phyloP scores from a whole-genome alignment of 2,888 invertebrate genomes.

The Microplitis deprimator region DNA sequence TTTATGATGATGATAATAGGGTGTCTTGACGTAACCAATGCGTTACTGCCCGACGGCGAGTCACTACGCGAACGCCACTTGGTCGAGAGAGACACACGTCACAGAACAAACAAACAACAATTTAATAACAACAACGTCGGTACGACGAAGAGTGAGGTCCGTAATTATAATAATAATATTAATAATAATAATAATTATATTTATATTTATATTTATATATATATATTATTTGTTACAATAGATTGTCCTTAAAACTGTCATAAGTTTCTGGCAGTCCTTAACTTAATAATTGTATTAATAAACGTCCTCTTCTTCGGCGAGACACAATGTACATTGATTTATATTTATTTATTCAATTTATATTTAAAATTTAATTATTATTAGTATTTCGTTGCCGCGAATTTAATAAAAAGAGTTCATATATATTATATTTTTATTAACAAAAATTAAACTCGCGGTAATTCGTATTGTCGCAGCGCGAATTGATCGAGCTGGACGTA shows the following conservation, averaged over 20 bases:
- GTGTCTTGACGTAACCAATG: slow-evolving; percentile 18
- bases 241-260: slow-evolving; percentile 23
- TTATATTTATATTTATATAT: slow-evolving; percentile 19
- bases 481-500: slow-evolving; percentile 47
- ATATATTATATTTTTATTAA: neutral
- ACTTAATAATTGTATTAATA: slow-evolving; percentile 22
- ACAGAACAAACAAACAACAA: slow-evolving; percentile 55
- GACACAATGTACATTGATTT: slow-evolving; percentile 8
- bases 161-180: slow-evolving; percentile 15
- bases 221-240: slow-evolving; percentile 9
- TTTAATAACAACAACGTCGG: slow-evolving; percentile 53
- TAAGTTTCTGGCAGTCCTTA: slow-evolving; percentile 8
- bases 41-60: slow-evolving; percentile 31
- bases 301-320: slow-evolving; percentile 3
- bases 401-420: slow-evolving; percentile 4
- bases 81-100: slow-evolving; percentile 46
- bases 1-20: neutral
- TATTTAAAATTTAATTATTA: neutral
- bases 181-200: slow-evolving; percentile 11
- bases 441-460: slow-evolving; percentile 32
- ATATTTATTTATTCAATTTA: slow-evolving; percentile 15
- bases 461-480: slow-evolving; percentile 49
- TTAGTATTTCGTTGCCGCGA: slow-evolving; percentile 9
- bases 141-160: slow-evolving; percentile 33
- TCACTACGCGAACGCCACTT: slow-evolving; percentile 12